Percentiles rank a stretch among this genome's conserved stretches.
phyloP scores from a whole-genome alignment of 2,888 invertebrate genomes.

The Aphrophora alni region DNA sequence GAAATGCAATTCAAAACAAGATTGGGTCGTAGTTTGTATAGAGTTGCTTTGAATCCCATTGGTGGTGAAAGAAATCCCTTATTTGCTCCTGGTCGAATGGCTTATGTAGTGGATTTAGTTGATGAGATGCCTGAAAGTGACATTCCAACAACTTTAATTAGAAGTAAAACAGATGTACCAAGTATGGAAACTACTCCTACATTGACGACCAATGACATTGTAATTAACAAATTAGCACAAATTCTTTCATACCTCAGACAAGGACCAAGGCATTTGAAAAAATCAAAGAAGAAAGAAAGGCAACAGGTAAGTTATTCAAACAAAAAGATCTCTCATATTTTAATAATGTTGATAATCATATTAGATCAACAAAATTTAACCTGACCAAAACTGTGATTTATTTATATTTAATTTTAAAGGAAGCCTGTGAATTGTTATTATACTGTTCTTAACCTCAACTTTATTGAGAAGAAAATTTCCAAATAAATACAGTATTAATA shows the following conservation, averaged over 20 bases:
- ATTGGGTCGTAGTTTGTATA: constrained; percentile 78
- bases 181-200: constrained; percentile 71
- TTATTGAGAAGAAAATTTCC: no score
- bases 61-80: constrained; percentile 81
- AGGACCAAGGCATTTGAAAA: constrained; percentile 76
- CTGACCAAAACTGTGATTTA: no score
- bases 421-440: no score
- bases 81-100: constrained; percentile 96
- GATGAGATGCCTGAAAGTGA: constrained; percentile 85
- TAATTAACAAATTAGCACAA: constrained; percentile 96
- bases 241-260: constrained; percentile 94
- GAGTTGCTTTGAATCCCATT: constrained; percentile 54
- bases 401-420: no score
- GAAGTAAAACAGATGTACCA: constrained; percentile 91
- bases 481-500: no score
- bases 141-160: constrained; percentile 93
- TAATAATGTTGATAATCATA: no score
- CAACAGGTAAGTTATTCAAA: constrained; percentile 31
- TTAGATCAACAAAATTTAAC: no score
- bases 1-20: constrained; percentile 84
- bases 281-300: constrained; percentile 74
- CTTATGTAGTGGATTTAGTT: constrained; percentile 95
- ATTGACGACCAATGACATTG: constrained; percentile 80
- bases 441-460: no score
- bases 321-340: no score